phyloP scores from a whole-genome alignment of 2,888 invertebrate genomes.

The Lasioglossum zephyrum region DNA sequence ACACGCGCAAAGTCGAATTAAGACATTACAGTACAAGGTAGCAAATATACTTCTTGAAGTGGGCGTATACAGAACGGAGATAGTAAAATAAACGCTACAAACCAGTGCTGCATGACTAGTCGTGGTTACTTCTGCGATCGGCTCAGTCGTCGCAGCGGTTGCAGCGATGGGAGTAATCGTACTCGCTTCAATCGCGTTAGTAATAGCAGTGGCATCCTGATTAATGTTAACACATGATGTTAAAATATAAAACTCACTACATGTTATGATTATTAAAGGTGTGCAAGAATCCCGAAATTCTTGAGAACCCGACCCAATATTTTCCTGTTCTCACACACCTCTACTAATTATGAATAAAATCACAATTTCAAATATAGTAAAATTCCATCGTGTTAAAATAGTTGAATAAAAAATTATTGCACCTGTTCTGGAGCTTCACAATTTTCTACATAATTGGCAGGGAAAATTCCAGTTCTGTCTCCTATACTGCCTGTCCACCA shows the following conservation, averaged over 20 bases:
- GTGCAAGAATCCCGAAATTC: background rate
- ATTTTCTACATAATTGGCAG: slow-evolving; percentile 97
- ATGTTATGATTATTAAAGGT: background rate
- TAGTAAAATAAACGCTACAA: slow-evolving; percentile 48
- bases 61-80: background rate
- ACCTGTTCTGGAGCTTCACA: slow-evolving; percentile 85
- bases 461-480: slow-evolving; percentile 95
- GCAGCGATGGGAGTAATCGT: slow-evolving; percentile 63
- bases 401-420: slow-evolving; percentile 11
- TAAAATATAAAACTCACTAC: slow-evolving; percentile 9
- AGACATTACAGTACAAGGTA: background rate
- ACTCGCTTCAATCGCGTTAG: slow-evolving; percentile 48
- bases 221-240: slow-evolving; percentile 30
- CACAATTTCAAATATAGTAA: slow-evolving; percentile 6
- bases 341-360: background rate
- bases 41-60: slow-evolving; percentile 13
- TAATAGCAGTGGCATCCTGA: slow-evolving; percentile 53
- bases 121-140: slow-evolving; percentile 75
- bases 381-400: background rate
- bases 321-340: background rate
- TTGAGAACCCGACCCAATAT: background rate
- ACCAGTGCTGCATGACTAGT: slow-evolving; percentile 58
- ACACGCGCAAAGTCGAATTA: slow-evolving; percentile 11
- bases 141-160: slow-evolving; percentile 67
- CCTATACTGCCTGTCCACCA: slow-evolving; percentile 99